phyloP scores from a whole-genome alignment of 2,113 vertebrate genomes.

The Ia io region DNA sequence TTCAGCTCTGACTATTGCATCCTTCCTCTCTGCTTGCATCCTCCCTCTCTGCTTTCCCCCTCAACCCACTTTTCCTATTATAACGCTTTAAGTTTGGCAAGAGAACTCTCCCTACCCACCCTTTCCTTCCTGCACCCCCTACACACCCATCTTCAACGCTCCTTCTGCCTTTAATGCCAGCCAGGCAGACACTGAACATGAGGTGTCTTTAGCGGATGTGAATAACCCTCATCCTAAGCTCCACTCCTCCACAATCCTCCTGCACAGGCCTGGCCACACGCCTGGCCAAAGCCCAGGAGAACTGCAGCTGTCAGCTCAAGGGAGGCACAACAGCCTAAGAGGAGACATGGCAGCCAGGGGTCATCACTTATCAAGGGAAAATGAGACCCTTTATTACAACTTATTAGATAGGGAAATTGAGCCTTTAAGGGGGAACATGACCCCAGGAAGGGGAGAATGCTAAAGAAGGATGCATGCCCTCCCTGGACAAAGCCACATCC shows the following conservation, averaged over 20 bases:
- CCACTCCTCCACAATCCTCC: not conserved
- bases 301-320: not conserved
- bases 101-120: not conserved
- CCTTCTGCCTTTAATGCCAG: slow-evolving; percentile 15
- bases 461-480: not conserved
- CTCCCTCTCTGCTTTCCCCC: not conserved
- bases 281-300: slow-evolving; percentile 19
- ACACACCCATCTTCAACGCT: not conserved
- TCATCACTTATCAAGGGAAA: slow-evolving; percentile 6
- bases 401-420: slow-evolving; percentile 9
- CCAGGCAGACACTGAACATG: slow-evolving; percentile 13
- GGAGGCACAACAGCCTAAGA: not conserved
- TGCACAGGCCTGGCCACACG: slow-evolving; percentile 26
- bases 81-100: slow-evolving; percentile 12
- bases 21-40: not conserved
- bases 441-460: not conserved
- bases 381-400: not conserved
- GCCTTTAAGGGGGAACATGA: not conserved
- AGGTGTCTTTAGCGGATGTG: slow-evolving; percentile 46
- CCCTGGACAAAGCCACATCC: not conserved
- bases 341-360: slow-evolving; percentile 1
- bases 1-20: not conserved
- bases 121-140: slow-evolving; percentile 33
- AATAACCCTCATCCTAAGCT: slow-evolving; percentile 56
- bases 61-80: slow-evolving; percentile 30